phyloP scores from a whole-genome alignment of 1,140 invertebrate species.

The Euwallacea similis region DNA sequence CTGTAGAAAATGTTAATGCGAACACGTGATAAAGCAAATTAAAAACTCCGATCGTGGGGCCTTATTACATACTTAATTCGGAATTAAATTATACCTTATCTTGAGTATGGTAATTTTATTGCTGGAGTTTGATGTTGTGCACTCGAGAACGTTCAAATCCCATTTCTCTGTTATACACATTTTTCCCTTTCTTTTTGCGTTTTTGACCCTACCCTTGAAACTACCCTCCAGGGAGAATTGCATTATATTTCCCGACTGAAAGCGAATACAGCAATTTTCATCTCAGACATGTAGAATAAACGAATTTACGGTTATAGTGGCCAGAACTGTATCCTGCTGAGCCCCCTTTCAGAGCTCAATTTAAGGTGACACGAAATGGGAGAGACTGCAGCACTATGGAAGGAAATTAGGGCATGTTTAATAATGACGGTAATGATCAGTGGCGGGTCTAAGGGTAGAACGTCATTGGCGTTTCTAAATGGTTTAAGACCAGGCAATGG shows the following conservation, averaged over 20 bases:
- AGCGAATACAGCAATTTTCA: slow-evolving; percentile 16
- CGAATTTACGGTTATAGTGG: slow-evolving; percentile 15
- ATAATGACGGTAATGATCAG: too few species aligned
- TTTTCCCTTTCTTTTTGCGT: slow-evolving; percentile 12
- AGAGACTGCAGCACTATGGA: background rate
- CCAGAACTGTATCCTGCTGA: background rate
- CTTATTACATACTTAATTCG: slow-evolving; percentile 16
- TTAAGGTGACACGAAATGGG: background rate
- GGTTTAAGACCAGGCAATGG: too few species aligned
- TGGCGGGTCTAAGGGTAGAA: too few species aligned
- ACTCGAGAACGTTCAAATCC: background rate
- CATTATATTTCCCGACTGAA: slow-evolving; percentile 17
- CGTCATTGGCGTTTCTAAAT: too few species aligned
- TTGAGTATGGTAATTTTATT: slow-evolving; percentile 1
- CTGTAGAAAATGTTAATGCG: slow-evolving; percentile 26
- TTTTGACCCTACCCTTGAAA: slow-evolving; percentile 11
- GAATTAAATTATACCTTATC: slow-evolving; percentile 1
- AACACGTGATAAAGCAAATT: slow-evolving; percentile 14
- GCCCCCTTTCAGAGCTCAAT: background rate
- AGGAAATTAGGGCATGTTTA: too few species aligned
- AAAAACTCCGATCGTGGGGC: slow-evolving; percentile 11
- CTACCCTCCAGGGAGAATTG: slow-evolving; percentile 6
- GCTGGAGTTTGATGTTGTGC: background rate
- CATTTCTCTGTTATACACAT: background rate
- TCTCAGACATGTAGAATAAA: slow-evolving; percentile 15